Evolutionary conservation across 2,888 invertebrate genomes (phyloP), one percentile per base, ranked within the genome.

Genomic region (Laothoe populi): DNA sequence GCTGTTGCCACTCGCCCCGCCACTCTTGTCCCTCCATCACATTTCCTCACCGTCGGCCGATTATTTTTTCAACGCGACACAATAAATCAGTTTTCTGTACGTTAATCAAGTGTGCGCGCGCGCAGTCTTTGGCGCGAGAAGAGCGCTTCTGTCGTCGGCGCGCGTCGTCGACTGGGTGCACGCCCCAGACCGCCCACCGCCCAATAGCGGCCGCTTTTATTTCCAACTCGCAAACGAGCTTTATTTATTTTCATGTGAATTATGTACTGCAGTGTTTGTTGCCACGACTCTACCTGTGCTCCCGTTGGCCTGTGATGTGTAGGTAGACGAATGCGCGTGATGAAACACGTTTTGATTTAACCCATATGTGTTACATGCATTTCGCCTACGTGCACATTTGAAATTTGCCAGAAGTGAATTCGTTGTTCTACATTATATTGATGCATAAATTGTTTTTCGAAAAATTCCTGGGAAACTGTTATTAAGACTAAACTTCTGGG

Each of bases 121-220:
- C 84, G 87, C 87, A 81, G 80, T 75, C 81, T 73, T 78, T 68
- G 85, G 91, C 91, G 92, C 90, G 90, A 92, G 87, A 75, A 73
- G 87, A 92, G 72, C 88, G 96, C 96, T 68, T 96, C 96, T 69
- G 97, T 97, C 76, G 97, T 97, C 69, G 96, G 96, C 72, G 96
- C 95, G 91, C 96, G 96, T 69, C 80, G 78, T 66, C 81, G 73
- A 62, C 71, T 63, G 62, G 68, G 67, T 70, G 66, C 69, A 76
- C 79, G 83, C 81, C 81, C 75, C 66, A 72, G 61, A 72, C 77
- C 84, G 84, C 88, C 88, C 78, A 80, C 83, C 88, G 85, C 88
- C 87, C 86, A 83, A 80, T 79, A 69, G 72, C 71, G 68, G 66
- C 67, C 69, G 74, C 74, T 75, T 70, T 73, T 72, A 67, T 69